These are phyloP conservation scores for Diploscapter pachys DNA, from an alignment of 1,140 invertebrate genomes.

Conservation along the genomic window DNA sequence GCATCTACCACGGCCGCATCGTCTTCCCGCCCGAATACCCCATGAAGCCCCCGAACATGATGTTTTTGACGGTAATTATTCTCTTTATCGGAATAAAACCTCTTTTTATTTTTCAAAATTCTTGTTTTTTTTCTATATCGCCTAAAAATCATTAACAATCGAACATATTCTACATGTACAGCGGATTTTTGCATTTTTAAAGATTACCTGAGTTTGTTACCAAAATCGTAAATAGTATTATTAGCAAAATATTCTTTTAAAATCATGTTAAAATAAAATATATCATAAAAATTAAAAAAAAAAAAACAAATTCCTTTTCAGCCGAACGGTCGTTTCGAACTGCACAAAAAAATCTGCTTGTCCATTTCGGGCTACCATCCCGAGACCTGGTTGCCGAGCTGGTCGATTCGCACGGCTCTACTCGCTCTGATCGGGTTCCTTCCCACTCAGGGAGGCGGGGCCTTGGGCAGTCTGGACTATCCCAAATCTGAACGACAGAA, in stretches of 20 bases:
- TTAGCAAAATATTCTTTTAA: too few relatives aligned
- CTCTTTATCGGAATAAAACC: background rate
- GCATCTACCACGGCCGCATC: conserved; percentile 71
- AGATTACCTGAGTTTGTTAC: too few relatives aligned
- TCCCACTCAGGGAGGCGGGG: conserved; percentile 79
- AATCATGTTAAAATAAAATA: too few relatives aligned
- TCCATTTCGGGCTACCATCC: conserved; percentile 96
- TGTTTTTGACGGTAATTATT: conserved; percentile 76
- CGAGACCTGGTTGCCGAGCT: conserved; percentile 92
- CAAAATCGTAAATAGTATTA: too few relatives aligned
- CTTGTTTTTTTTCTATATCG: too few relatives aligned
- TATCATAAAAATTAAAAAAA: too few relatives aligned
- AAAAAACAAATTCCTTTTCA: too few relatives aligned
- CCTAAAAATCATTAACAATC: too few relatives aligned
- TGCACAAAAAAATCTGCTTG: conserved; percentile 89
- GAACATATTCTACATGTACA: too few relatives aligned
- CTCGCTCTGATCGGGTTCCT: conserved; percentile 88
- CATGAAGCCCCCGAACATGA: conserved; percentile 94
- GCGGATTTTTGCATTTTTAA: too few relatives aligned
- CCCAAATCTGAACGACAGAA: conserved; percentile 75
- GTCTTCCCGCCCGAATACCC: conserved; percentile 85
- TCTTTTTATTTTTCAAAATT: too few relatives aligned
- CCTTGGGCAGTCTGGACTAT: conserved; percentile 85
- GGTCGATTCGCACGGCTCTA: conserved; percentile 87
- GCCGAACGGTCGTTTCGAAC: conserved; percentile 91